phyloP scores from a whole-genome alignment of 2,888 invertebrate genomes.

The Aphodius granarius region DNA sequence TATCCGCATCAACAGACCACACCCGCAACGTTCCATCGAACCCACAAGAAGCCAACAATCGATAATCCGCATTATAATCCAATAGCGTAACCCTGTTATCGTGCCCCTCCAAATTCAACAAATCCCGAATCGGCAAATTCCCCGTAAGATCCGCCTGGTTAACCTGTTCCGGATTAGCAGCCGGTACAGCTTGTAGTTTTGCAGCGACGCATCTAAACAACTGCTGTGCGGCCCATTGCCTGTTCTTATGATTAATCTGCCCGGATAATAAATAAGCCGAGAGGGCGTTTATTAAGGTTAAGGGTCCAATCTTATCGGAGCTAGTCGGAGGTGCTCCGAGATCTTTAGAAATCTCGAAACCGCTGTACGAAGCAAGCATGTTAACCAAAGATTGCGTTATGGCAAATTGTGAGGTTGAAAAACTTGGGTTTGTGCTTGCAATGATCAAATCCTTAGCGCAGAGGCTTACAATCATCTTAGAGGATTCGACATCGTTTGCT shows the following conservation, averaged over 20 bases:
- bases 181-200: conserved; percentile 48
- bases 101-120: conserved; percentile 57
- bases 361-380: conserved; percentile 56
- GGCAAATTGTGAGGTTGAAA: conserved; percentile 53
- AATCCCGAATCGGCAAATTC: conserved; percentile 42
- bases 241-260: conserved; percentile 55
- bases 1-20: conserved; percentile 56
- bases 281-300: conserved; percentile 62
- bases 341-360: conserved; percentile 49
- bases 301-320: conserved; percentile 41
- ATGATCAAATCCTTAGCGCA: conserved; percentile 59
- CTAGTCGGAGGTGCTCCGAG: conserved; percentile 35
- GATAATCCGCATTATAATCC: conserved; percentile 3
- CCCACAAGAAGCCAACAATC: conserved; percentile 60
- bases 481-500: conserved; percentile 58
- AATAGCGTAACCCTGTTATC: conserved; percentile 52
- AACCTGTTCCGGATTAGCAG: conserved; percentile 47
- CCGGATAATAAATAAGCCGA: conserved; percentile 62
- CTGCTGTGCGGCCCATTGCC: conserved; percentile 65
- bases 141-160: conserved; percentile 59
- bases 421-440: conserved; percentile 49
- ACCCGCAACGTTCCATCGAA: conserved; percentile 65
- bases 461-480: conserved; percentile 60
- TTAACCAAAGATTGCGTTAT: conserved; percentile 64
- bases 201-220: conserved; percentile 57